These are phyloP conservation scores for Hydrochoerus hydrochaeris DNA, from an alignment of 2,113 vertebrate genomes.

Conservation along the genomic window DNA sequence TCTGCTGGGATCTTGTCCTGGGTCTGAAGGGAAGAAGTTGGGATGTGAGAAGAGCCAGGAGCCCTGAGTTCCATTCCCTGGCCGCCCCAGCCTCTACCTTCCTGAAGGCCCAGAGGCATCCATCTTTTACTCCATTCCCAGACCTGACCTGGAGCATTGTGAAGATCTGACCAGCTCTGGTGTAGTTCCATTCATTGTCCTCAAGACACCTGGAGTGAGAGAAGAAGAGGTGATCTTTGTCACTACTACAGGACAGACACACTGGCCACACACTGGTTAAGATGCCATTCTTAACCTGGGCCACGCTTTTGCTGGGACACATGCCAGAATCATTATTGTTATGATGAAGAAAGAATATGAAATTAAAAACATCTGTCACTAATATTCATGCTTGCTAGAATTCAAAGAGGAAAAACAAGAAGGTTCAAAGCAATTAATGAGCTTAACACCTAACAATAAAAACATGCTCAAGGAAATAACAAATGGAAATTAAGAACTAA, in stretches of 20 bases:
- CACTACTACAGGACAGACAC: not conserved
- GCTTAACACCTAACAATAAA: not conserved
- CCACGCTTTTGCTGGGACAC: not conserved
- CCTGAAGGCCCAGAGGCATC: not conserved
- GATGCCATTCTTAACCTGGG: not conserved
- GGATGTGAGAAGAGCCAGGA: not conserved
- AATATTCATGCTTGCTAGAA: not conserved
- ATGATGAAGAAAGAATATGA: not conserved
- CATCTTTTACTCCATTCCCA: not conserved
- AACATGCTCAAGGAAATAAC: not conserved
- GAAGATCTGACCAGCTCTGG: slow-evolving; percentile 32
- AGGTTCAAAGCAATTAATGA: not conserved
- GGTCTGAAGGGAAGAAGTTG: not conserved
- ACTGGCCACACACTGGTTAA: not conserved
- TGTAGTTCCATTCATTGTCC: slow-evolving; percentile 45
- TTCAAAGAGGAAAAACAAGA: not conserved
- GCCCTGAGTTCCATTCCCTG: not conserved
- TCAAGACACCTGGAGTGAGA: slow-evolving; percentile 51
- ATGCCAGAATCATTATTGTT: not conserved
- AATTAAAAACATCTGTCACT: not conserved
- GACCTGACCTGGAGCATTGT: slow-evolving; percentile 46
- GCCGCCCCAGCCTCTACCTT: not conserved
- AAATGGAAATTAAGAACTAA: not conserved
- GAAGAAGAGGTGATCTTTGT: not conserved
- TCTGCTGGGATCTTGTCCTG: slow-evolving; percentile 56